Percentiles rank a stretch among this genome's conserved stretches.
Conservation (phyloP, 53 echinoderm and acorn worm species). For the Henricia sp. region DNA sequence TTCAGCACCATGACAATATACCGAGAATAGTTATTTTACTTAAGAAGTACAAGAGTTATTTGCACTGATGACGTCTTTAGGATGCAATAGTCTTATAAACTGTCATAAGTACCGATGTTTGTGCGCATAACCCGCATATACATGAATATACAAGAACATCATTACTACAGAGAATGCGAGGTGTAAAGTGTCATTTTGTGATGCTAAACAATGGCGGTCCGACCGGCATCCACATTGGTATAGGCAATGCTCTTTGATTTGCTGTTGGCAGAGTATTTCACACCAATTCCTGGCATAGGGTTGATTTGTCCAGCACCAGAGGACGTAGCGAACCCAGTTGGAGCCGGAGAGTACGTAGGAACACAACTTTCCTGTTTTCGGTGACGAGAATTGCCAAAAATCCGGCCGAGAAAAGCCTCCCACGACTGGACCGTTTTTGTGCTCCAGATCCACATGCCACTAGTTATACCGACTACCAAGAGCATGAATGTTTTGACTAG, state of each 20-base stretch:
- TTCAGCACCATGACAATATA: too few relatives aligned
- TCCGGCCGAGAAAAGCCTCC: conserved; percentile 75
- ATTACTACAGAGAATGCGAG: neutral
- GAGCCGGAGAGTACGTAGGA: conserved; percentile 7
- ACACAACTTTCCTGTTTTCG: conserved; percentile 11
- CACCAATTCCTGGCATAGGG: conserved; percentile 35
- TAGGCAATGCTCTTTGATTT: conserved; percentile 40
- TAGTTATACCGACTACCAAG: conserved; percentile 93
- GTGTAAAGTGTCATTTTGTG: neutral
- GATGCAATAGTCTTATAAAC: too few relatives aligned
- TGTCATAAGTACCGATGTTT: too few relatives aligned
- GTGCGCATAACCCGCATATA: too few relatives aligned
- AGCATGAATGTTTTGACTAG: conserved; percentile 94
- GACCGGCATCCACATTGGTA: conserved; percentile 35
- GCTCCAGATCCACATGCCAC: conserved; percentile 99
- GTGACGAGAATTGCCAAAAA: conserved; percentile 35
- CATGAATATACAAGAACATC: too few relatives aligned
- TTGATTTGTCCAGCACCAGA: conserved; percentile 5
- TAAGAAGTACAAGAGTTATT: too few relatives aligned
- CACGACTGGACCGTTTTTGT: conserved; percentile 96
- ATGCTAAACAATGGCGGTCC: conserved; percentile 30
- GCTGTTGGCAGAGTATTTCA: conserved; percentile 31
- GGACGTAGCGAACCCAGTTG: neutral
- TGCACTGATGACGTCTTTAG: too few relatives aligned
- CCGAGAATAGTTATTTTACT: too few relatives aligned